Conservation (phyloP, 2,888 invertebrate genomes). For the Alsophila aescularia region DNA sequence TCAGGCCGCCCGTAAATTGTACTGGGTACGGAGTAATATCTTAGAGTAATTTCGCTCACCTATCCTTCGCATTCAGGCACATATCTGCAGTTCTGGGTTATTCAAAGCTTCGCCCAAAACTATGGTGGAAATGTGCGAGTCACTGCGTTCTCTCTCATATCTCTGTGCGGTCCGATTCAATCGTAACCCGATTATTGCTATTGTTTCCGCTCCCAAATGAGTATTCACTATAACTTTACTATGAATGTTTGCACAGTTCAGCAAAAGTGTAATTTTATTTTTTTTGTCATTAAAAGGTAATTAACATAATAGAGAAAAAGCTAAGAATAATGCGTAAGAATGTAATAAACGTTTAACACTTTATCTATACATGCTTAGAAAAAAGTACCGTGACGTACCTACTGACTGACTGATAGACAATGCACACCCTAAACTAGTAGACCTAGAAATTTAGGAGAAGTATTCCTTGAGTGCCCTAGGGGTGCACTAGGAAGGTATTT, state of each 20-base stretch:
- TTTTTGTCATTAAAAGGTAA: too few species aligned
- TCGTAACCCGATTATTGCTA: slow-evolving; percentile 23
- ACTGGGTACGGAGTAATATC: slow-evolving; percentile 43
- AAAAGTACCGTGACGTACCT: too few species aligned
- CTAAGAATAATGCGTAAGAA: too few species aligned
- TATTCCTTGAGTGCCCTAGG: too few species aligned
- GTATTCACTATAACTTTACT: neutral
- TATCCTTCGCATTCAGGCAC: neutral
- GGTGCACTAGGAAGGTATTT: too few species aligned
- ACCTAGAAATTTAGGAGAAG: too few species aligned
- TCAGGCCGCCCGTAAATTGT: slow-evolving; percentile 52
- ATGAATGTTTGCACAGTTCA: slow-evolving; percentile 3
- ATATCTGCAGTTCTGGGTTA: slow-evolving; percentile 23
- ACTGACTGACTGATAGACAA: too few species aligned
- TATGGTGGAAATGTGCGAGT: slow-evolving; percentile 6
- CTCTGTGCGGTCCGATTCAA: slow-evolving; percentile 14
- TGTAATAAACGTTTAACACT: too few species aligned
- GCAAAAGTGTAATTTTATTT: neutral
- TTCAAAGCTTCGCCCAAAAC: slow-evolving; percentile 17
- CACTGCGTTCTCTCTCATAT: neutral
- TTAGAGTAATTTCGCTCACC: slow-evolving; percentile 33
- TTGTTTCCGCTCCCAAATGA: slow-evolving; percentile 18
- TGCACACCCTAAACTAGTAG: too few species aligned
- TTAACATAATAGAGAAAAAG: too few species aligned
- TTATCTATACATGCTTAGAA: too few species aligned